Evolutionary conservation across 2,113 vertebrate genomes (phyloP), one percentile per base, ranked within the genome.

Genomic region (Mastomys coucha): DNA sequence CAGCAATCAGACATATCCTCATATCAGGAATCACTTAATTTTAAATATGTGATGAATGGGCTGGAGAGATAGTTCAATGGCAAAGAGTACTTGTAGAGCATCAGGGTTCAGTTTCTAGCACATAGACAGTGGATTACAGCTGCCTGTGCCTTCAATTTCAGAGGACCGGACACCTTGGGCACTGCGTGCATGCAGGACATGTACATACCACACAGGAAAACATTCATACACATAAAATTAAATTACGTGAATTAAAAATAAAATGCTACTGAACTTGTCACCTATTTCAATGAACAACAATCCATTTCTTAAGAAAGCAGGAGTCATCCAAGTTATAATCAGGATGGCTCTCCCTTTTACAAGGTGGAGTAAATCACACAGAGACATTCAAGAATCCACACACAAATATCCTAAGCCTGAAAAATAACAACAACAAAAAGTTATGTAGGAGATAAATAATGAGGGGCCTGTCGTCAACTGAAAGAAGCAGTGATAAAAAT

Each of bases 401-500:
- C 88, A 88, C 80, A 92, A 96, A 94, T 94, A 91, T 26, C 91
- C 28, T 88, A 94, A 89, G 92, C 81, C 63, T 91, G 73, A 92
- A 91, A 80, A 95, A 89, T 60, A 96, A 95, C 96, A 88, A 91
- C 67, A 96, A 94, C 96, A 88, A 92, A 92, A 91, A 92, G 45
- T 26, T 96, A 91, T 88, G 69, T 51, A 95, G 85, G 96, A 86
- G 92, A 96, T 97, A 97, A 97, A 96, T 96, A 97, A 97, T 92
- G 96, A 97, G 94, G 82, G 28, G 77, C 33, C 92, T 91, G 92
- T 88, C 82, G 90, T 92, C 88, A 92, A 19, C 33, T 84, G 95
- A 97, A 98, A 96, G 89, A 76, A 10, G 7, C 60, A 88, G 49
- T 89, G 88, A 95, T 97, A 86, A 95, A 95, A 97, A 94, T 95